A percentile compares a stretch with the other conserved stretches of the same genome.
Conservation (phyloP, 2,113 vertebrate species). For the Psittacula cyanocephala region DNA sequence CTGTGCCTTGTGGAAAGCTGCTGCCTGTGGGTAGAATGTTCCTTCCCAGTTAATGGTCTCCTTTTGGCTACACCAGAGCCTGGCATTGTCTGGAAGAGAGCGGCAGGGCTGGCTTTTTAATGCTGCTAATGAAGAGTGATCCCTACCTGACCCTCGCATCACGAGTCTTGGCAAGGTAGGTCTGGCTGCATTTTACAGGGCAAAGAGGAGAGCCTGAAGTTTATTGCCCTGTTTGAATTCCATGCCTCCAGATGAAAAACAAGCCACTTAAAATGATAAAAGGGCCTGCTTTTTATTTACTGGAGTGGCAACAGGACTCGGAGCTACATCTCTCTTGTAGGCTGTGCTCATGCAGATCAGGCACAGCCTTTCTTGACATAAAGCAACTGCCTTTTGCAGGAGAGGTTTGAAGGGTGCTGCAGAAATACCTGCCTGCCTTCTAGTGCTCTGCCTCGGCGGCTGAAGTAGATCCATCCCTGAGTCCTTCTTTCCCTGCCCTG, state of each 20-base stretch:
- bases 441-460: background rate
- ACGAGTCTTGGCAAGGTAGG: background rate
- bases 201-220: background rate
- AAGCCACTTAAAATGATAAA: conserved; percentile 28
- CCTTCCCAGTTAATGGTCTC: background rate
- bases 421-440: background rate
- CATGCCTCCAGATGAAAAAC: background rate
- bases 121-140: background rate
- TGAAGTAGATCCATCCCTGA: background rate
- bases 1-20: background rate
- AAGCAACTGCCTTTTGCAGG: background rate
- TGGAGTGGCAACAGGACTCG: background rate
- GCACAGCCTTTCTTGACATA: background rate
- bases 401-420: background rate
- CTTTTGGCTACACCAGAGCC: background rate
- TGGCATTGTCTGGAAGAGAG: background rate
- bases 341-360: background rate
- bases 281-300: conserved; percentile 1
- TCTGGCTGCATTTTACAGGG: background rate
- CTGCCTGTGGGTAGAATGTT: background rate
- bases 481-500: background rate
- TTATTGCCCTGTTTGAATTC: conserved; percentile 19
- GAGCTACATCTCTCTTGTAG: background rate
- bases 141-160: background rate
- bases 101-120: background rate